phyloP scores from a whole-genome alignment of 2,888 invertebrate species.

The Drosophila multiciliata region DNA sequence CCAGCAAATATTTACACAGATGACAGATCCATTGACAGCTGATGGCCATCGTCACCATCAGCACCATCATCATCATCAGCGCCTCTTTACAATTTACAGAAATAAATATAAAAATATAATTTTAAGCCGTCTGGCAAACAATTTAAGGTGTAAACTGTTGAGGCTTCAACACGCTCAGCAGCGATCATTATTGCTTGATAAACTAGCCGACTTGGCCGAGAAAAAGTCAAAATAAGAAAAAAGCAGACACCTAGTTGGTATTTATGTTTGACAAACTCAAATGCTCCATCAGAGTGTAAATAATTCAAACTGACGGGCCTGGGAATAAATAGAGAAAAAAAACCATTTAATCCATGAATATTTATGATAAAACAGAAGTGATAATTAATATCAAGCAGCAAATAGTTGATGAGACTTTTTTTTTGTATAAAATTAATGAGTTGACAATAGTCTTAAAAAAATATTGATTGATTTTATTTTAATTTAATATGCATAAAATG shows the following conservation, averaged over 20 bases:
- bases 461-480: neutral
- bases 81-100: conserved; percentile 34
- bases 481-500: neutral
- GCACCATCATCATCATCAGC: conserved; percentile 38
- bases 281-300: conserved; percentile 51
- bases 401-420: neutral
- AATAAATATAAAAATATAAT: conserved; percentile 12
- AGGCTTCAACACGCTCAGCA: conserved; percentile 48
- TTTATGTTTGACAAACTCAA: conserved; percentile 60
- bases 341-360: conserved; percentile 17
- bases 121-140: conserved; percentile 59
- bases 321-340: conserved; percentile 22
- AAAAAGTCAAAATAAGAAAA: conserved; percentile 37
- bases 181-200: conserved; percentile 66
- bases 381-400: conserved; percentile 33
- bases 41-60: conserved; percentile 62
- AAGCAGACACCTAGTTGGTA: conserved; percentile 29
- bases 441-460: neutral
- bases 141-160: conserved; percentile 62
- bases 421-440: neutral
- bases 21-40: conserved; percentile 66
- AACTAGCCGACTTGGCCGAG: conserved; percentile 32
- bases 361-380: conserved; percentile 46
- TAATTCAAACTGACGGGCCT: conserved; percentile 46
- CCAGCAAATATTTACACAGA: conserved; percentile 67